Evolutionary conservation across 1,140 invertebrate genomes (phyloP), one percentile per base, ranked within the genome.

Genomic region (Heliconius congener): DNA sequence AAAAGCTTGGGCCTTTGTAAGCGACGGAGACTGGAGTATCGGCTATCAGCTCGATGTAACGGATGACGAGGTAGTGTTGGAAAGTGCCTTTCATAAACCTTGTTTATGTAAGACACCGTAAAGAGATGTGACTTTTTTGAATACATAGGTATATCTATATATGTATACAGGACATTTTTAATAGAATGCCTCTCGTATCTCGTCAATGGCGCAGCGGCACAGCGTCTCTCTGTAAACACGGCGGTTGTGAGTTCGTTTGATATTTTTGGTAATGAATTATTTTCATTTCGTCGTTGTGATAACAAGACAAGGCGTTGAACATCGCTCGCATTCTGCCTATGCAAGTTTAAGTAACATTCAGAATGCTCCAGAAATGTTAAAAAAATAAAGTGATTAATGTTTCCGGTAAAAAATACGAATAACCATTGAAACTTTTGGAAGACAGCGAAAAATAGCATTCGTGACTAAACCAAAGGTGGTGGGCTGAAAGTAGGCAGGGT

Each of bases 1-100:
- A 80, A 77, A 80, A 72, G 78, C 78, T 80, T 74, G 74, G 39
- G 66, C 81, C 73, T 82, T 82, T 82, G 78, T 78, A 74, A 77
- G 76, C 52, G 50, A 52, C 52, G 34, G 42, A 46, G 42, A 46
- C 42, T 46, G 42, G 73, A 77, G 78, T 80, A 77, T 80, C 81
- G 66, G 27, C 75, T 80, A 82, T 80, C 78, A 74, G 76, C 23
- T 71, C 66, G 75, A 71, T 76, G 66, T 76, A 71, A 76, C 75
- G 60, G 66, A 50, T 52, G 75, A 52, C 52, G 42, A 46, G 75
- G 66, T 52, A 34, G 27, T 71, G 39, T 76, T 76, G 52, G 50
- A 60, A 75, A 75, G 34, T 42, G 37, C 37, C 23, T 72, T 72
- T 72, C 71, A 72, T 72, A 39, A n/a, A 72, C 19, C 37, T 42